phyloP scores from a whole-genome alignment of 2,797 vertebrate genomes.

The Hemibagrus guttatus region DNA sequence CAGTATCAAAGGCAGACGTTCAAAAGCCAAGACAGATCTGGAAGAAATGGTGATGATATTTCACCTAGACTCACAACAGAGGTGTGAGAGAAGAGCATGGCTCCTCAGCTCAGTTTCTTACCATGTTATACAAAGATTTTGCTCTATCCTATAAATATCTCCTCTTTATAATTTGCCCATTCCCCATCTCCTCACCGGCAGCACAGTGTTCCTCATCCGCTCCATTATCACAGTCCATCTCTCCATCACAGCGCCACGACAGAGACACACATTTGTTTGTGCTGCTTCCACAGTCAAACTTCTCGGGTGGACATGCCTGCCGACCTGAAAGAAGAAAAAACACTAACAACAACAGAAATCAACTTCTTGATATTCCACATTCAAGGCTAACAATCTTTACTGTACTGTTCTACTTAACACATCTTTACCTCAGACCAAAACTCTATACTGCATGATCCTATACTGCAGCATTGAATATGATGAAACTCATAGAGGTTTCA shows the following conservation, averaged over 20 bases:
- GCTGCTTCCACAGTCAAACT: slow-evolving; percentile 90
- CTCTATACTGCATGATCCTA: neutral
- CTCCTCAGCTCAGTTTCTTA: neutral
- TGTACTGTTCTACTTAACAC: neutral
- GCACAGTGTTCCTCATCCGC: slow-evolving; percentile 89
- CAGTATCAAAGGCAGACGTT: neutral
- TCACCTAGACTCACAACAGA: neutral
- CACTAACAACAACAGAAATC: neutral
- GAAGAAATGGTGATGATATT: neutral
- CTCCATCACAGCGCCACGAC: slow-evolving; percentile 95
- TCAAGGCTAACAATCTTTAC: neutral
- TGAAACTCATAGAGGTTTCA: neutral
- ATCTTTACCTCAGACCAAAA: neutral
- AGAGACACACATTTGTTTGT: slow-evolving; percentile 90
- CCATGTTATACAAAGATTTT: neutral
- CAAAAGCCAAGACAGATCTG: neutral
- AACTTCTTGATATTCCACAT: neutral
- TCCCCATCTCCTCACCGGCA: slow-evolving; percentile 75
- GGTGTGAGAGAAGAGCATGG: neutral
- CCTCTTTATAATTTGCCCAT: neutral
- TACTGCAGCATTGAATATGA: neutral
- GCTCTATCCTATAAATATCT: neutral
- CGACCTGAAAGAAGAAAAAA: slow-evolving; percentile 72
- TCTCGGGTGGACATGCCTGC: slow-evolving; percentile 89
- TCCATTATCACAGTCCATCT: slow-evolving; percentile 91